Evolutionary conservation across 2,888 invertebrate genomes (phyloP), one percentile per base, ranked within the genome.

Genomic region (Unio pictorum): DNA sequence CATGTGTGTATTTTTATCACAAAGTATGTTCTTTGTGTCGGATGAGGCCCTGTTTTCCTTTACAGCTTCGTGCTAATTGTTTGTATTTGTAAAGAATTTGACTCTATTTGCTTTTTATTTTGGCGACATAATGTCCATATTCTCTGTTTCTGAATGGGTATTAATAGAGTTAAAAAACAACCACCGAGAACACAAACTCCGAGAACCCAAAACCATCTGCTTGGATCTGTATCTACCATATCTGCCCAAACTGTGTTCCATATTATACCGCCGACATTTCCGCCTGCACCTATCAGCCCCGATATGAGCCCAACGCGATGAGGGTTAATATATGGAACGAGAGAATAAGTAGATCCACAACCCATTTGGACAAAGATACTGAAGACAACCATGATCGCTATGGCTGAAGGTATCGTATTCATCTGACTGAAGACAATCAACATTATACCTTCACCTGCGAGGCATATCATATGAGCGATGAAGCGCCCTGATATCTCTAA

Each of bases 391-490:
- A 74, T 74, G 6, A 58, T 63, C 23, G 18, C 64, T 23, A 74
- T 69, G 26, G 74, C 71, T 34, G 8, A 34, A 34, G 34, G 34
- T 34, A 34, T 34, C 0, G 64, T 57, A 0, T 71, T 61, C 61
- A 75, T 72, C 17, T 62, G 67, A 61, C 74, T 75, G 64, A 75
- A 75, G 15, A 75, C n/a, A n/a, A n/a, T n/a, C n/a, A n/a, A n/a
- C n/a, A n/a, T n/a, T n/a, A n/a, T n/a, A n/a, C n/a, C n/a, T n/a
- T n/a, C n/a, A n/a, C n/a, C n/a, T n/a, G n/a, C n/a, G n/a, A n/a
- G n/a, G n/a, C n/a, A n/a, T n/a, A n/a, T n/a, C n/a, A n/a, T n/a
- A n/a, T n/a, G n/a, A n/a, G n/a, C n/a, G n/a, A n/a, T n/a, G n/a
- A n/a, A n/a, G n/a, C n/a, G n/a, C n/a, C n/a, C n/a, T n/a, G n/a